Evolutionary conservation across 2,888 invertebrate genomes (phyloP), one percentile per base, ranked within the genome.

Genomic region (Pollenia labialis): DNA sequence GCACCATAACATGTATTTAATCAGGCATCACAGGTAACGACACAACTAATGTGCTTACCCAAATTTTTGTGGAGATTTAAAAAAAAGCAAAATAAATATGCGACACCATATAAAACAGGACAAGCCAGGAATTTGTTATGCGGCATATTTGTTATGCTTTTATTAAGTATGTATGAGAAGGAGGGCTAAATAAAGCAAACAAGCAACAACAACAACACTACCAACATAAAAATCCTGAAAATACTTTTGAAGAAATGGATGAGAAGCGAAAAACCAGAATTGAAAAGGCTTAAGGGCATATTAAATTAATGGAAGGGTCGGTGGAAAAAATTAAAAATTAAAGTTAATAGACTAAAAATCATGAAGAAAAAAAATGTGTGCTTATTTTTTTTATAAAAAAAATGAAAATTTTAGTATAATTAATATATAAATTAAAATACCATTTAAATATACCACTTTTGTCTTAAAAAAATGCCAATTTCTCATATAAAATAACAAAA

Each of bases 101-200:
- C 64, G 64, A 81, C 72, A 71, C 52, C 80, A 64, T 32, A 62
- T 44, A 54, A 64, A 32, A 56, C 18, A 75, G 75, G 54, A 75
- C 75, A 82, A 69, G 32, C 16, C 23, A 62, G 62, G 54, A 71
- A 76, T 82, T 82, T 52, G 42, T 82, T 75, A 75, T 75, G 75
- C 60, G 42, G 60, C 75, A 75, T 82, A 75, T 82, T 82, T 82
- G 66, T 72, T 75, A 68, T 56, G 62, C 69, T 32, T 50, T 60
- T 75, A 50, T 74, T 50, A 56, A 54, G 42, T 18, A 42, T 42
- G 16, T 40, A 40, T 11, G 40, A 50, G 11, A 8, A 50, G 69
- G 74, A 68, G 76, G 76, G 69, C 76, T 71, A 71, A 82, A 71
- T 46, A 62, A 54, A 74, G 58, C 58, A 66, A 74, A 74, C 50